Evolutionary conservation across 53 echinoderm and acorn worm genomes (phyloP).

Genomic region (Zoroaster sp.): DNA sequence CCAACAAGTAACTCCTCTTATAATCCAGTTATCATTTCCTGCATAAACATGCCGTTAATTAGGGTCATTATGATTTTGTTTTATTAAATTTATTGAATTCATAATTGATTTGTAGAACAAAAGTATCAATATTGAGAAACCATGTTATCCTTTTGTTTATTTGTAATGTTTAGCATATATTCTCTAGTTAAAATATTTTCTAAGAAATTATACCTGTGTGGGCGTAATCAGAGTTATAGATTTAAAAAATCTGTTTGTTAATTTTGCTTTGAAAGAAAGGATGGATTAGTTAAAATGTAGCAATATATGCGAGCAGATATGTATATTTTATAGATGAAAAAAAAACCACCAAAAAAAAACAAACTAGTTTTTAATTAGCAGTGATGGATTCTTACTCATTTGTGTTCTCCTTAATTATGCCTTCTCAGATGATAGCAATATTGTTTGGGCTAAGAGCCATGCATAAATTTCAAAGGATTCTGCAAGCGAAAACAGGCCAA

Average conservation of each 20-base stretch:
- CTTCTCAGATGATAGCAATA: too few species aligned
- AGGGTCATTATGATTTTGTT: not conserved
- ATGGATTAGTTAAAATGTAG: not conserved
- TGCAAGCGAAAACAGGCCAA: too few species aligned
- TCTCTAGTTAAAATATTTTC: not conserved
- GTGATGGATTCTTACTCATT: not conserved
- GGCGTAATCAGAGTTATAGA: not conserved
- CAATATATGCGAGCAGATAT: not conserved
- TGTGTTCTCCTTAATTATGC: not conserved
- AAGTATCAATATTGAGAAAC: not conserved
- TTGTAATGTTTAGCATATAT: not conserved
- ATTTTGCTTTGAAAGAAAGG: not conserved
- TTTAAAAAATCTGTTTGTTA: not conserved
- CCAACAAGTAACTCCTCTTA: too few species aligned
- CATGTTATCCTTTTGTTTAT: not conserved
- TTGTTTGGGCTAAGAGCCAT: too few species aligned
- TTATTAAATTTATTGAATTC: not conserved
- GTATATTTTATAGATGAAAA: conserved; percentile 16
- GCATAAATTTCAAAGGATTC: too few species aligned
- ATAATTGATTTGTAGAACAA: not conserved
- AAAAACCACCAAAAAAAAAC: not conserved
- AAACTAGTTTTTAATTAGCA: not conserved
- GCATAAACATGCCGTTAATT: not conserved
- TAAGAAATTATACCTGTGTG: not conserved
- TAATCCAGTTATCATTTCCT: too few species aligned